These are phyloP conservation scores for Platichthys stellatus DNA, from an alignment of 2,113 vertebrate genomes.

Conservation along the genomic window DNA sequence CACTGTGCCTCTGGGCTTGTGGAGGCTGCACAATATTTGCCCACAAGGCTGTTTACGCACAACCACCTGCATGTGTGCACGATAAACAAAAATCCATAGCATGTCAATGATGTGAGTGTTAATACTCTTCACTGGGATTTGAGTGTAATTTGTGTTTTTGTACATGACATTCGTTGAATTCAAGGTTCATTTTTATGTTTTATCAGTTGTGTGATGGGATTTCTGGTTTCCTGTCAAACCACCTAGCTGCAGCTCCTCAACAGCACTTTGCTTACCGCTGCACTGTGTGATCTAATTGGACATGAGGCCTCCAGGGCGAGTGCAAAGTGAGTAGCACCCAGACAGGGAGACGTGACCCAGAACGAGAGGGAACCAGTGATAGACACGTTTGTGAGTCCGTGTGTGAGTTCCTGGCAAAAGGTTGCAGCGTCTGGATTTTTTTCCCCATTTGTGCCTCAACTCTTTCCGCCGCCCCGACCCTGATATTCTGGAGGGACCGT, in stretches of 20 bases:
- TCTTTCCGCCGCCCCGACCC: not conserved
- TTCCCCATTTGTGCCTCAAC: slow-evolving; percentile 1
- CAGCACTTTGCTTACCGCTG: slow-evolving; percentile 12
- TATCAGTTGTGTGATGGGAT: not conserved
- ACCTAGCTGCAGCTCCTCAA: not conserved
- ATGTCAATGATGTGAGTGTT: not conserved
- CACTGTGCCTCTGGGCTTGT: slow-evolving; percentile 4
- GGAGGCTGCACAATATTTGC: not conserved
- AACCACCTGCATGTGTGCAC: not conserved
- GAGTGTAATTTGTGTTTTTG: not conserved
- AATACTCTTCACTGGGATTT: not conserved
- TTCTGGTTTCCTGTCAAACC: not conserved
- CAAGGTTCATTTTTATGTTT: not conserved
- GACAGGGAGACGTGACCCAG: slow-evolving; percentile 49
- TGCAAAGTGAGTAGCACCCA: slow-evolving; percentile 39
- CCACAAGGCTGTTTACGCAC: not conserved
- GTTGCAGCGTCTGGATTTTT: slow-evolving; percentile 17
- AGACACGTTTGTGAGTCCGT: slow-evolving; percentile 22
- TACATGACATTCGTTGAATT: not conserved
- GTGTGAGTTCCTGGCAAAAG: not conserved
- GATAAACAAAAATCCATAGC: too few species aligned
- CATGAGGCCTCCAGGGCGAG: slow-evolving; percentile 50
- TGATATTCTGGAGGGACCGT: slow-evolving; percentile 8
- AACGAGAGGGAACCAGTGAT: slow-evolving; percentile 15
- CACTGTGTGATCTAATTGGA: slow-evolving; percentile 65